phyloP scores from a whole-genome alignment of 2,888 invertebrate species.

The Pammene aurita region DNA sequence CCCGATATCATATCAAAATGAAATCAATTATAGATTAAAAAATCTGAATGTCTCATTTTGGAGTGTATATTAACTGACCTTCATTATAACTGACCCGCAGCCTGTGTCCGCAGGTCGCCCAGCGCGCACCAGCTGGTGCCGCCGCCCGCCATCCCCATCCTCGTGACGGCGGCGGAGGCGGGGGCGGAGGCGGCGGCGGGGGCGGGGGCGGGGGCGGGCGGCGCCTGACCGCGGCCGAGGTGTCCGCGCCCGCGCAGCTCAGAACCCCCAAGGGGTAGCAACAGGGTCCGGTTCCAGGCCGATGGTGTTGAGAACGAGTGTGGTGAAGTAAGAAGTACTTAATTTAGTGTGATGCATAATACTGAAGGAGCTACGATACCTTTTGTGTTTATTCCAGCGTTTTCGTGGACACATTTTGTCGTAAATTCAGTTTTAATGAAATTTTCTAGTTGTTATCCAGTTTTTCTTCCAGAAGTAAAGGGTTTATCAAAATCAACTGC shows the following conservation, averaged over 20 bases:
- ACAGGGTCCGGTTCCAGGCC: constrained; percentile 54
- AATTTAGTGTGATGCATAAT: constrained; percentile 4
- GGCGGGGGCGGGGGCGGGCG: no score
- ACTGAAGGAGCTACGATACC: neutral
- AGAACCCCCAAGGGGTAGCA: constrained; percentile 42
- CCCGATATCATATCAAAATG: no score
- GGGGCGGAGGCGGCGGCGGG: constrained; percentile 72
- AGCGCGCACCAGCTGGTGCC: constrained; percentile 65
- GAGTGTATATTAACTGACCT: constrained; percentile 18
- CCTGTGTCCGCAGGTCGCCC: constrained; percentile 62
- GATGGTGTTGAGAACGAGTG: constrained; percentile 53
- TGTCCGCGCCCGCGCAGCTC: constrained; percentile 38
- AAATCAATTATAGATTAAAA: no score
- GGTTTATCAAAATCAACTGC: neutral
- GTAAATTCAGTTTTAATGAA: neutral
- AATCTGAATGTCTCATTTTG: neutral
- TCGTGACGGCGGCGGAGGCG: constrained; percentile 74
- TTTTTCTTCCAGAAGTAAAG: neutral
- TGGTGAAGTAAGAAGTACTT: constrained; percentile 29
- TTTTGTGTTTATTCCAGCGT: no score
- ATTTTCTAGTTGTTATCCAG: neutral
- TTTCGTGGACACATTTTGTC: neutral
- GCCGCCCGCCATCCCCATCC: constrained; percentile 68
- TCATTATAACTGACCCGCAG: constrained; percentile 41
- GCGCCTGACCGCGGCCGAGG: constrained; percentile 56